phyloP scores from a whole-genome alignment of 2,797 vertebrate species.

The Neosalanx taihuensis region DNA sequence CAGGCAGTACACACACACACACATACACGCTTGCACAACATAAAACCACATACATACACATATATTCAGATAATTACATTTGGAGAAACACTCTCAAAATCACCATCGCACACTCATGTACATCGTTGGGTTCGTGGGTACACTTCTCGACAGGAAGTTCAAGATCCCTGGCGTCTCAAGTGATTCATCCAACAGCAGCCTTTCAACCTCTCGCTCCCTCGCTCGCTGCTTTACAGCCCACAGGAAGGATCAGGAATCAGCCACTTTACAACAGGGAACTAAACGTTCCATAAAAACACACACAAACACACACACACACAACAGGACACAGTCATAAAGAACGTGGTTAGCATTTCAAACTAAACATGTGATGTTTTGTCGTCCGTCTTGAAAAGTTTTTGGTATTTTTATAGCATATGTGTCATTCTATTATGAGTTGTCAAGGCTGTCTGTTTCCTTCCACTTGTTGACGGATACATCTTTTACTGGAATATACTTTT shows the following conservation, averaged over 20 bases:
- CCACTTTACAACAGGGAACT: background rate
- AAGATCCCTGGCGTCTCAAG: background rate
- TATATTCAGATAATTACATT: background rate
- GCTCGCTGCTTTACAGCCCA: background rate
- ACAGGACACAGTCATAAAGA: background rate
- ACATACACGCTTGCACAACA: background rate
- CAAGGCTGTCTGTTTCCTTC: background rate
- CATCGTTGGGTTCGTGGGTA: background rate
- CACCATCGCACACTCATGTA: background rate
- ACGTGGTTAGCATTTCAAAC: background rate
- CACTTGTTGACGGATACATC: background rate
- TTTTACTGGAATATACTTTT: background rate
- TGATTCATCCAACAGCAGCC: background rate
- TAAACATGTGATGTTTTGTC: conserved; percentile 7
- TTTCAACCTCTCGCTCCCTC: background rate
- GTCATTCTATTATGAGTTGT: background rate
- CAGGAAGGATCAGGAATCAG: background rate
- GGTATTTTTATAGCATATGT: background rate
- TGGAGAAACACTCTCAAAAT: background rate
- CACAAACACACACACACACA: conserved; percentile 2
- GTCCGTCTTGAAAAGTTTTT: background rate
- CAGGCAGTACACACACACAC: background rate
- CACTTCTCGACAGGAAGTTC: background rate
- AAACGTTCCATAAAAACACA: background rate
- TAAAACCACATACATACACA: background rate